Base-by-base conservation (phyloP, 2,888 invertebrate species). In the Clivina fossor region DNA sequence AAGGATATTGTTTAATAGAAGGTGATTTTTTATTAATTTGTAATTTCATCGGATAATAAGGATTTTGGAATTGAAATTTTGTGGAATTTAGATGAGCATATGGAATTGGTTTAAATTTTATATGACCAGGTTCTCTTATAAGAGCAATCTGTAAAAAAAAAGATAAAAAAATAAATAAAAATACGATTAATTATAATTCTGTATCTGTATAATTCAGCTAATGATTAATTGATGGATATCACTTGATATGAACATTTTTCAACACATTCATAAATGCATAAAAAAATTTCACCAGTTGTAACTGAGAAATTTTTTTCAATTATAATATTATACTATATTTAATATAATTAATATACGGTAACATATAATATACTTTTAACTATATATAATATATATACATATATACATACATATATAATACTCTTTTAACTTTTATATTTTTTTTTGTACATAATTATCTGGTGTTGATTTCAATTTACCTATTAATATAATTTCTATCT, bases 401-500 rank as follows among this genome's bases (percentile, higher is more conserved):
- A n/a, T n/a, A n/a, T n/a, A n/a, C n/a, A n/a, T n/a, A n/a, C n/a
- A n/a, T n/a, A 43, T 49, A 57, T 43, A 37, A 35, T 37, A 56
- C 55, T 47, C 47, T 56, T 35, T 59, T 57, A 60, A 60, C 60
- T 53, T 32, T n/a, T n/a, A n/a, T n/a, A n/a, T n/a, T n/a, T n/a
- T n/a, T n/a, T 62, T 68, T 72, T 72, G 72, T 72, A 72, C 72
- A 72, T 69, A 71, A 68, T 69, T 69, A 67, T 71, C 71, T 71
- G 72, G 71, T 72, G 72, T 72, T 69, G 62, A 51, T 51, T 51
- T 51, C 58, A 61, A 61, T 64, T 60, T 64, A 38, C 58, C 58
- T 63, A 60, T 58, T 57, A 47, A 38, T 38, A 11, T 44, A n/a
- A 26, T 13, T 48, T 53, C 55, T 63, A 61, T 56, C 69, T 68